Conservation (phyloP, 2,113 vertebrate genomes). For the Platichthys stellatus region DNA sequence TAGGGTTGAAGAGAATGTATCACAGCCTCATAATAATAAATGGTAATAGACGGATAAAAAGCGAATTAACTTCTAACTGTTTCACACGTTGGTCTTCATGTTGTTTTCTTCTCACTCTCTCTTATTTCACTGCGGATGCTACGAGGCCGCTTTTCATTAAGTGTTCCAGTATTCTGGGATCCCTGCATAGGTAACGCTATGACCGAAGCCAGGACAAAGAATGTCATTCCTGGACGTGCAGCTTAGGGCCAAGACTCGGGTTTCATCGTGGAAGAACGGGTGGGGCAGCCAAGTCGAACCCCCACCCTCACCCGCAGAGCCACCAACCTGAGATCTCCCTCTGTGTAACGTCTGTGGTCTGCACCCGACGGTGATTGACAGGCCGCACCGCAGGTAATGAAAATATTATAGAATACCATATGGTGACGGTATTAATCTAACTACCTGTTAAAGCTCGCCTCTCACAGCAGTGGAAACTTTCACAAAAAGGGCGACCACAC, state of each 20-base stretch:
- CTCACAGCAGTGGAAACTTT: not conserved
- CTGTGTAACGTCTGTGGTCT: constrained; percentile 24
- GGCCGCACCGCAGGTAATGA: constrained; percentile 19
- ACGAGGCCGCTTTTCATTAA: constrained; percentile 21
- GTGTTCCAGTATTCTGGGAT: constrained; percentile 21
- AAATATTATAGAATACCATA: constrained; percentile 12
- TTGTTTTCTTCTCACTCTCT: not conserved
- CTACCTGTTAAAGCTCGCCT: not conserved
- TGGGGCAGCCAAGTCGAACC: constrained; percentile 3
- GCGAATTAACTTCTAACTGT: not conserved
- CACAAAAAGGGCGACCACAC: not conserved
- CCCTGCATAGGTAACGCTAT: constrained; percentile 28
- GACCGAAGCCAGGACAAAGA: constrained; percentile 31
- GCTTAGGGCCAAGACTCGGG: constrained; percentile 30
- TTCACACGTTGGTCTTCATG: not conserved
- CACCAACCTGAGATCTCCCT: constrained; percentile 2
- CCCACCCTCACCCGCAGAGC: not conserved
- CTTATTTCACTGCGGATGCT: not conserved
- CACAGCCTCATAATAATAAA: not conserved
- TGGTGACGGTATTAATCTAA: not conserved
- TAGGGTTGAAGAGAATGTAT: not conserved
- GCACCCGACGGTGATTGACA: constrained; percentile 28
- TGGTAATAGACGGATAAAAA: constrained; percentile 1
- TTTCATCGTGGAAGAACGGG: constrained; percentile 37
- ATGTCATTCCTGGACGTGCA: constrained; percentile 32